Evolutionary conservation across 2,797 vertebrate genomes (phyloP).

Genomic region (Pangasius djambal): DNA sequence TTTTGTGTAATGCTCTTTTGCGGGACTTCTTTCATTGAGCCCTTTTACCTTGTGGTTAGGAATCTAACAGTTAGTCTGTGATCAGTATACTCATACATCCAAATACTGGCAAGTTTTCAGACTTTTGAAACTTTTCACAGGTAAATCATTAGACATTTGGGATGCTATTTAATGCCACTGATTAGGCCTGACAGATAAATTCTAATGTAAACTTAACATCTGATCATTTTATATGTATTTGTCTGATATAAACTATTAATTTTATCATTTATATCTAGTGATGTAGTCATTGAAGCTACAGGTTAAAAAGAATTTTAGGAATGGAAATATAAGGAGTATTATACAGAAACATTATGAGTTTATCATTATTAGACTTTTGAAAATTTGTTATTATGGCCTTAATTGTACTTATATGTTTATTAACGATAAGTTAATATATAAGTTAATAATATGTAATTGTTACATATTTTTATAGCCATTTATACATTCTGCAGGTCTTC

Average conservation of each 20-base stretch:
- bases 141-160: not conserved
- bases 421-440: not conserved
- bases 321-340: not conserved
- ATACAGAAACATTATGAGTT: not conserved
- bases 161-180: not conserved
- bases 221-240: not conserved
- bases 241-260: not conserved
- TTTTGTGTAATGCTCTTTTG: not conserved
- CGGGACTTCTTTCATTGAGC: not conserved
- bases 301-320: not conserved
- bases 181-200: not conserved
- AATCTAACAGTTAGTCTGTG: not conserved
- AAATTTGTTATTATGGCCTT: not conserved
- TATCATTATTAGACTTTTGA: not conserved
- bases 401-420: not conserved
- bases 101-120: not conserved
- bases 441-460: too few species aligned
- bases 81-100: not conserved
- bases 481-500: not conserved
- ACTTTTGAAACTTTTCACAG: not conserved
- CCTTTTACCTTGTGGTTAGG: not conserved
- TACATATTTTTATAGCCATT: not conserved
- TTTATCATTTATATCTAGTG: not conserved
- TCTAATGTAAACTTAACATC: not conserved
- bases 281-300: not conserved